phyloP scores from a whole-genome alignment of 2,888 invertebrate species.

The Cerastoderma edule region DNA sequence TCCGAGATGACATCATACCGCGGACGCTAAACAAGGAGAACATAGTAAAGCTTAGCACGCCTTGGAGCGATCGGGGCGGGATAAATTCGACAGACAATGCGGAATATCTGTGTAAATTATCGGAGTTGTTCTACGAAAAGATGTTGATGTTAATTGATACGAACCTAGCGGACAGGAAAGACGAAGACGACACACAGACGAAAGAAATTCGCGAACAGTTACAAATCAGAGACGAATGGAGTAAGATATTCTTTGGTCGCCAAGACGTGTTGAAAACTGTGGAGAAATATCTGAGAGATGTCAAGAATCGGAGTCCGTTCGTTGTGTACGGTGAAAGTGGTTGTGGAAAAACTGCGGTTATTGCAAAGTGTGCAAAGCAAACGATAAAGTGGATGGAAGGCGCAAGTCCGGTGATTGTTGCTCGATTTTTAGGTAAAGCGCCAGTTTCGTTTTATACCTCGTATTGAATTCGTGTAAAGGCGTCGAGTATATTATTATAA shows the following conservation, averaged over 20 bases:
- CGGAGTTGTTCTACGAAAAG: conserved; percentile 63
- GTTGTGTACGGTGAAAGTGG: conserved; percentile 76
- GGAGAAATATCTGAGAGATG: conserved; percentile 45
- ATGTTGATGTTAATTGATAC: conserved; percentile 67
- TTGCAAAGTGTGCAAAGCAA: conserved; percentile 70
- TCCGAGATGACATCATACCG: conserved; percentile 55
- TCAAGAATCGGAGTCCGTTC: conserved; percentile 55
- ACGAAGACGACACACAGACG: conserved; percentile 61
- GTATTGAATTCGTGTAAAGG: no score
- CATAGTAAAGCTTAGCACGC: conserved; percentile 46
- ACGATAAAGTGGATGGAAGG: conserved; percentile 62
- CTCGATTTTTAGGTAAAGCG: conserved; percentile 75
- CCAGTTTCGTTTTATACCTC: no score
- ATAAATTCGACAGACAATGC: conserved; percentile 61
- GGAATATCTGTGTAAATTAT: conserved; percentile 64
- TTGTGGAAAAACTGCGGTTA: conserved; percentile 78
- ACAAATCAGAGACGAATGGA: conserved; percentile 59
- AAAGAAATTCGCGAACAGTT: conserved; percentile 70
- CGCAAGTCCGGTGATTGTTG: conserved; percentile 63
- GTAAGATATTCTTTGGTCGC: conserved; percentile 71
- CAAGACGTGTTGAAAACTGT: conserved; percentile 56
- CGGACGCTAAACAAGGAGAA: conserved; percentile 53
- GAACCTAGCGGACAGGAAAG: conserved; percentile 56
- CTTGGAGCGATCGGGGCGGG: conserved; percentile 64
- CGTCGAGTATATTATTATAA: no score